Evolutionary conservation across 2,797 vertebrate genomes (phyloP).

Genomic region (Steatocranus sp.): DNA sequence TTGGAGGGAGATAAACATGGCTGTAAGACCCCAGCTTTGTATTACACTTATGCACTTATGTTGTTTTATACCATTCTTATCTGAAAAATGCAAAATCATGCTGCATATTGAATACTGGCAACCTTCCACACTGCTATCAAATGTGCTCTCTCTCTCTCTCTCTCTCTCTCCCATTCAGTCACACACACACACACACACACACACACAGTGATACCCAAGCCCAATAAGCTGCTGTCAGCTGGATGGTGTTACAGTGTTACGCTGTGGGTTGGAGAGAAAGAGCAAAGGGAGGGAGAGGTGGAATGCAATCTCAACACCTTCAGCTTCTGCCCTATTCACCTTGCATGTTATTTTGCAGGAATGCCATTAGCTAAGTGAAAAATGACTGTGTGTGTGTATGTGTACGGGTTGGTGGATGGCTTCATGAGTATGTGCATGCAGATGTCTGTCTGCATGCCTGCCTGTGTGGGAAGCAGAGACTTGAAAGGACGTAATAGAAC

Average conservation of each 20-base stretch:
- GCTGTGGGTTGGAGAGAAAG: not conserved
- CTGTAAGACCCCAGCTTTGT: not conserved
- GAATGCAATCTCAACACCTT: constrained; percentile 55
- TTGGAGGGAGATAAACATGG: constrained; percentile 12
- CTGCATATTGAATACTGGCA: not conserved
- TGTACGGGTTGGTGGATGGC: not conserved
- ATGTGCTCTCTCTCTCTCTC: not conserved
- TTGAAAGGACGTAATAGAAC: not conserved
- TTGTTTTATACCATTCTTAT: not conserved
- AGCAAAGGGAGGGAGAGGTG: constrained; percentile 1
- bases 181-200: not conserved
- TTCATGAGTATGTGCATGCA: not conserved
- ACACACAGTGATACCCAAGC: not conserved
- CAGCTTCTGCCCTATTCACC: constrained; percentile 49
- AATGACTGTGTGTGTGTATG: not conserved
- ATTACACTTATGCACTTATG: not conserved
- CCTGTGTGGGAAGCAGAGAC: not conserved
- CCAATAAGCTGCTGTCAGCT: constrained; percentile 41
- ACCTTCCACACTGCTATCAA: not conserved
- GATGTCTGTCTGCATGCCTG: not conserved
- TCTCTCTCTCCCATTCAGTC: not conserved
- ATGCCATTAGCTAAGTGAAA: constrained; percentile 55
- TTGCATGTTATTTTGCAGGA: constrained; percentile 52
- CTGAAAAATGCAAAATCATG: not conserved
- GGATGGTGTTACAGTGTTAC: constrained; percentile 46